Evolutionary conservation across 2,113 vertebrate genomes (phyloP), one percentile per base, ranked within the genome.

Genomic region (Notarius quadriscutis): DNA sequence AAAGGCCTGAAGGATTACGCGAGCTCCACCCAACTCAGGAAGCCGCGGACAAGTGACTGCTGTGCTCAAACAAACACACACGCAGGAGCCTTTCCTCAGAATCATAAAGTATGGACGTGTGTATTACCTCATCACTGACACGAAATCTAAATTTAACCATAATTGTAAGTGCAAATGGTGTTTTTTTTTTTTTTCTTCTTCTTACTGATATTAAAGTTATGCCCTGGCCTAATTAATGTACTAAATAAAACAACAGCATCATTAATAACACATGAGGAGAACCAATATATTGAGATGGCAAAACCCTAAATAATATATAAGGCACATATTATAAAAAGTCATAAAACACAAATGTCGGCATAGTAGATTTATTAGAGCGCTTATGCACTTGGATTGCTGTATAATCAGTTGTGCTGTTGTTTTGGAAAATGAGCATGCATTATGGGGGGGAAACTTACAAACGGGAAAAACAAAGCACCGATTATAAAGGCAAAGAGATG

Each of bases 1-100:
- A 87, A 91, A 88, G 87, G 77, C 82, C 91, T 92, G 89, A 85
- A 84, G 90, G 89, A 84, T 62, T 82, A 84, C 69, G 18, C 84
- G 84, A 69, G 71, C 88, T 62, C 81, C 81, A 20, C 89, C 89
- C 78, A 69, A 53, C 78, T 78, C 22, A 1, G 65, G 51, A 89
- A 50, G 22, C 0, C 57, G 8, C 1, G 18, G 65, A 85, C 34
- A 50, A 2, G 11, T 17, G 81, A 34, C 48, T 27, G 8, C 81
- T 65, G 81, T 27, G 4, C 51, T 9, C 48, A 1, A 6, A 41
- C 2, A 51, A 41, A 11, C 77, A 7, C 22, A 20, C 81, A 85
- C 60, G 58, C 1, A 58, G 74, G 86, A 80, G 89, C 87, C 85
- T 87, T 85, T 86, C 82, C 85, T 34, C n/a, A 67, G 8, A 22